These are phyloP conservation scores for Lasioglossum villosulum DNA, from an alignment of 2,888 invertebrate species.

Conservation along the genomic window DNA sequence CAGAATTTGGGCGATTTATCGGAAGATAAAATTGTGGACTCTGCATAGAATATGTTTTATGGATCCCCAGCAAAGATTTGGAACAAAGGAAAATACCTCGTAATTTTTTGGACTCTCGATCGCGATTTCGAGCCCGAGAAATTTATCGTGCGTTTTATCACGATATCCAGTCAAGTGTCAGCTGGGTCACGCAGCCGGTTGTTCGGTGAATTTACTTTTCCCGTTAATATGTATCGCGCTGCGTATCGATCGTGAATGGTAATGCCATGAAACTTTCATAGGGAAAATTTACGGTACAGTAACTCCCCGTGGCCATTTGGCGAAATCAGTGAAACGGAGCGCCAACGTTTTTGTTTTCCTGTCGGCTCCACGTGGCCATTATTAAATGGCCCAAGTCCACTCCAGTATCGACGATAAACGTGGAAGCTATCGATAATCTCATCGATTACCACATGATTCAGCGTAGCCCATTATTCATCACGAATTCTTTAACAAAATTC, in stretches of 20 bases:
- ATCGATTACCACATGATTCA: slow-evolving; percentile 17
- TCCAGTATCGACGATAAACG: slow-evolving; percentile 21
- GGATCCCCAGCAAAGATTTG: neutral
- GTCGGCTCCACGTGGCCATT: neutral
- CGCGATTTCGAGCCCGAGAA: neutral
- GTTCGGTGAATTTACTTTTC: slow-evolving; percentile 19
- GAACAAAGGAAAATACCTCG: neutral
- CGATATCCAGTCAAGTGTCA: neutral
- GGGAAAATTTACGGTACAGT: slow-evolving; percentile 54
- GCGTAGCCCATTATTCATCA: neutral
- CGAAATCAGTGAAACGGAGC: slow-evolving; percentile 21
- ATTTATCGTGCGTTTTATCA: neutral
- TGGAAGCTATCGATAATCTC: slow-evolving; percentile 12
- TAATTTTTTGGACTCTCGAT: neutral
- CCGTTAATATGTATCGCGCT: slow-evolving; percentile 51
- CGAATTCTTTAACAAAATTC: neutral
- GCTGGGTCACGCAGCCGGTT: slow-evolving; percentile 14
- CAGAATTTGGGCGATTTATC: neutral
- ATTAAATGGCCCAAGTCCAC: slow-evolving; percentile 24
- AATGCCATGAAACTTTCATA: slow-evolving; percentile 67
- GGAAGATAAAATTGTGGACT: neutral
- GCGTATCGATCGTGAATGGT: slow-evolving; percentile 39
- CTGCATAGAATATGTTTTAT: neutral
- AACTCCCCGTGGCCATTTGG: slow-evolving; percentile 22
- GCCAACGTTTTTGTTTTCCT: slow-evolving; percentile 7